Evolutionary conservation across 92 coral and sea anemone genomes (phyloP).

Genomic region (Zoanthus gigantus): DNA sequence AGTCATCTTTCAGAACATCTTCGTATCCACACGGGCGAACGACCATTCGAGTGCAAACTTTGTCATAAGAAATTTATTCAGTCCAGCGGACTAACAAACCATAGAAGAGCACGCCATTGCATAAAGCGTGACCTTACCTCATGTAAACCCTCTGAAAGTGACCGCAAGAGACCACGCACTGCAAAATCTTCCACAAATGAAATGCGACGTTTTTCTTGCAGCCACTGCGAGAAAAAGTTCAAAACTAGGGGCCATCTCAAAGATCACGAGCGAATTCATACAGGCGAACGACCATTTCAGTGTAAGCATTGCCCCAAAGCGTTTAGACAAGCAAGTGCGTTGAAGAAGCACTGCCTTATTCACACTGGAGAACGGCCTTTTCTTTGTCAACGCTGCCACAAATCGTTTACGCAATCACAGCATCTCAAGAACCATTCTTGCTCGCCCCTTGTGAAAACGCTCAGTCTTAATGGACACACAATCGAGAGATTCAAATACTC

Average conservation of each 20-base stretch:
- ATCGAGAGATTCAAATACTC: slow-evolving; percentile 23
- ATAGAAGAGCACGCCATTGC: not conserved
- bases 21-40: slow-evolving; percentile 29
- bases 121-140: not conserved
- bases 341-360: slow-evolving; percentile 23
- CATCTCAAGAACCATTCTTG: slow-evolving; percentile 30
- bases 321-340: slow-evolving; percentile 35
- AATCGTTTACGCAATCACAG: slow-evolving; percentile 33
- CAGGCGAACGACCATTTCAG: slow-evolving; percentile 42
- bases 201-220: slow-evolving; percentile 31
- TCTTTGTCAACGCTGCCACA: slow-evolving; percentile 18
- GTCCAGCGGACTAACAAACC: slow-evolving; percentile 28
- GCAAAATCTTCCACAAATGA: not conserved
- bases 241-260: slow-evolving; percentile 26
- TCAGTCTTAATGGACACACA: slow-evolving; percentile 29
- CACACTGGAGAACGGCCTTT: slow-evolving; percentile 19
- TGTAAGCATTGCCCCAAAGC: slow-evolving; percentile 23
- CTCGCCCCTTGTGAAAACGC: not conserved
- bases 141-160: not conserved
- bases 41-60: slow-evolving; percentile 22
- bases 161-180: not conserved
- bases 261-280: slow-evolving; percentile 44
- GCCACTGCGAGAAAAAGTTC: slow-evolving; percentile 21
- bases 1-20: slow-evolving; percentile 27
- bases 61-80: slow-evolving; percentile 34